Conservation (phyloP, 2,888 invertebrate species). For the Achlya flavicornis region DNA sequence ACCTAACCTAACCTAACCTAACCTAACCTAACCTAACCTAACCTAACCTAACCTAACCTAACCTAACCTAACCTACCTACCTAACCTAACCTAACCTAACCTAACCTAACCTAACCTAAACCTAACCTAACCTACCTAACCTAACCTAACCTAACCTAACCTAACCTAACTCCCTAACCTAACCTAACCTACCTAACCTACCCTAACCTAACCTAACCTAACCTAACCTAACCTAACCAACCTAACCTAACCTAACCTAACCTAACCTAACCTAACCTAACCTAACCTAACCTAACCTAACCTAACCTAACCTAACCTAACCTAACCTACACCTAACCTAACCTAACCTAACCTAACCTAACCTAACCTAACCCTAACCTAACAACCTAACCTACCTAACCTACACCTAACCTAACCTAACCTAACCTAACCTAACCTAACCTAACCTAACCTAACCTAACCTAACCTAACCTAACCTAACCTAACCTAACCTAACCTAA, state of each 20-base stretch:
- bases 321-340: conserved; percentile 25
- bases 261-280: conserved; percentile 17
- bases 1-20: conserved; percentile 19
- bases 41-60: conserved; percentile 23
- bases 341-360: conserved; percentile 20
- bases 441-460: no score
- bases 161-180: conserved; percentile 23
- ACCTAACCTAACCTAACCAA: conserved; percentile 21
- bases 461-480: no score
- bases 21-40: conserved; percentile 24
- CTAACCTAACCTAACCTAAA: conserved; percentile 22
- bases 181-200: conserved; percentile 24
- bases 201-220: no score
- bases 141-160: conserved; percentile 23
- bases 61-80: conserved; percentile 22
- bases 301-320: conserved; percentile 12
- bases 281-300: no score
- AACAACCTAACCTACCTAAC: conserved; percentile 12
- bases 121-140: conserved; percentile 21
- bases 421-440: no score
- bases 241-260: conserved; percentile 21
- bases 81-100: conserved; percentile 20
- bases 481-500: no score
- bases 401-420: background rate
- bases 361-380: conserved; percentile 19